Evolutionary conservation across 2,888 invertebrate genomes (phyloP).

Genomic region (Cybosia mesomella): DNA sequence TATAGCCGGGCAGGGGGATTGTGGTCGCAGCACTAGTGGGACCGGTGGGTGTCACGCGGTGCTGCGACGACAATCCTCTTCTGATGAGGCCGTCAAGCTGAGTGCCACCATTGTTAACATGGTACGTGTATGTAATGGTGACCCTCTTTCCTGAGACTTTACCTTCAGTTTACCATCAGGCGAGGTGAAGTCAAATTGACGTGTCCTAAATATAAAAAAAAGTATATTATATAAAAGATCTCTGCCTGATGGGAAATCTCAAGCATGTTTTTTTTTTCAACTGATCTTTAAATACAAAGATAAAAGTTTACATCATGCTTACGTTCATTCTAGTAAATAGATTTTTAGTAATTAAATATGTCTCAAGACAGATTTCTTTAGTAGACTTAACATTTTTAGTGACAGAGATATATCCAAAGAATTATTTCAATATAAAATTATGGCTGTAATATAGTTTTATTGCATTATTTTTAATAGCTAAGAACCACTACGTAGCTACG

Average conservation of each 20-base stretch:
- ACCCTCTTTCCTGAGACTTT: too few relatives aligned
- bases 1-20: too few relatives aligned
- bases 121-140: too few relatives aligned
- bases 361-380: background rate
- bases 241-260: background rate
- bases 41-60: too few relatives aligned
- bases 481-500: conserved; percentile 2
- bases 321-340: background rate
- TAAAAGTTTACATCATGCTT: background rate
- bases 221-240: background rate
- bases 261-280: background rate
- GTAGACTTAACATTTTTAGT: background rate
- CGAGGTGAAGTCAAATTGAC: too few relatives aligned
- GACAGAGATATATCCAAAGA: background rate
- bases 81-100: too few relatives aligned
- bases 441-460: conserved; percentile 10
- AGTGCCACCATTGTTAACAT: too few relatives aligned
- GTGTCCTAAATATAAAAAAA: too few relatives aligned
- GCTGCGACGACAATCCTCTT: too few relatives aligned
- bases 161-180: too few relatives aligned
- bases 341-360: background rate
- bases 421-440: conserved; percentile 11
- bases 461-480: background rate
- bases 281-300: background rate
- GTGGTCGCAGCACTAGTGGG: too few relatives aligned